Conservation (phyloP, 1,140 invertebrate genomes). For the Camponotus vicinus region DNA sequence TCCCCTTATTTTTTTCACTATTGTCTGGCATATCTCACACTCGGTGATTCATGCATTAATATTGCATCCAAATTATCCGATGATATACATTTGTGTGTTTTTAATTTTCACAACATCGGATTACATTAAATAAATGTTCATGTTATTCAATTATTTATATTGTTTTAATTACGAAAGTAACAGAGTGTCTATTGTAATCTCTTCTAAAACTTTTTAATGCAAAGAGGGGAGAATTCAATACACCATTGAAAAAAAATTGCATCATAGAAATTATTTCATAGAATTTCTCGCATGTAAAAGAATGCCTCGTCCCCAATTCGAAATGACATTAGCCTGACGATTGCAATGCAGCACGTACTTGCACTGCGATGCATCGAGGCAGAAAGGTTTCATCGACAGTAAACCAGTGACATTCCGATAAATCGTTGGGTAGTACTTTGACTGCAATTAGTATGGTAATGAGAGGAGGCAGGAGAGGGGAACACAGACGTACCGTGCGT, state of each 20-base stretch:
- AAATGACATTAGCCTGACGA: background rate
- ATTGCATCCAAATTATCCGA: background rate
- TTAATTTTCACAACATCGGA: background rate
- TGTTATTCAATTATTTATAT: background rate
- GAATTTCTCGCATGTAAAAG: background rate
- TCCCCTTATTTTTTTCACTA: conserved; percentile 9
- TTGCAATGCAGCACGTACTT: background rate
- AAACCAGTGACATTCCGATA: conserved; percentile 62
- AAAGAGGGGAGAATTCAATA: background rate
- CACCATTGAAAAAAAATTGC: background rate
- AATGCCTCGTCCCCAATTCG: background rate
- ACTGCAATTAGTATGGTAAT: conserved; percentile 75
- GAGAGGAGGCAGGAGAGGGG: conserved; percentile 9
- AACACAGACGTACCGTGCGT: background rate
- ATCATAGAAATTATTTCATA: background rate
- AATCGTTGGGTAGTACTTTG: conserved; percentile 71
- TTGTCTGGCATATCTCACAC: background rate
- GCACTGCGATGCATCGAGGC: conserved; percentile 15
- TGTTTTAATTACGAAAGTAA: background rate
- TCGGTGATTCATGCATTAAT: conserved; percentile 10
- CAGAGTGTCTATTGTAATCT: background rate
- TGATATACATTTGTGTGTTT: background rate
- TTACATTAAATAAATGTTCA: conserved; percentile 1
- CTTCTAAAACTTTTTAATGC: conserved; percentile 3
- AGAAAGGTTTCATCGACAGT: conserved; percentile 65